Base-by-base conservation (phyloP, 1,140 invertebrate species). In the Diabrotica undecimpunctata region DNA sequence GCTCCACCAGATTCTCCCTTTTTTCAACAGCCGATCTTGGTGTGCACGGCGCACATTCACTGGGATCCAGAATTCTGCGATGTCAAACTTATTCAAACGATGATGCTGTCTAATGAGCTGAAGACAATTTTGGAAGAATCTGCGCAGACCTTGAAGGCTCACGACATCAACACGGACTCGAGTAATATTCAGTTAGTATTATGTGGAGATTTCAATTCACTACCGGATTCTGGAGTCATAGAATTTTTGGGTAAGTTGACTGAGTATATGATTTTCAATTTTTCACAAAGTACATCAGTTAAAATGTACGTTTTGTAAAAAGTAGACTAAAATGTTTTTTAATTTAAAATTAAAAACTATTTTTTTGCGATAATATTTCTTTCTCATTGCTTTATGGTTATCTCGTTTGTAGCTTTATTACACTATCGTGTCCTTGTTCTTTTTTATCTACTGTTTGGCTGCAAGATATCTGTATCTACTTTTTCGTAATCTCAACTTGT, bases 31-130 rank as follows among this genome's bases (percentile, higher is more conserved):
- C 92, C 92, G 35, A 83, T 99, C 64, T 83, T 99, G 63, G 95
- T 99, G 37, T 97, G 96, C 77, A 99, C 96, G 5, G 96, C 97
- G 41, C 98, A 99, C 81, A 97, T 99, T 66, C 97, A 99, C 81
- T 99, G 97, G 98, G 97, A 99, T 85, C 98, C 98, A 2, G 97
- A 99, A 82, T 99, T 92, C 79, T 98, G 96, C 76, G 98, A 99
- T 81, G 98, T 99, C n/a, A 99, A 99, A 82, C 84, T 99, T 1
- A 98, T 99, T 67, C 98, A 99, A 81, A 98, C 94, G 25, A 98
- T 99, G 94, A 99, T 99, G 96, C 82, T 99, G 66, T 93, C 95
- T 81, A 93, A 96, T 78, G 97, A 99, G 81, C 80, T 94, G 64
- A 87, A 90, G 73, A 85, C 84, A 54, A 94, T 95, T 70, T 83